Conservation (phyloP, 1,140 invertebrate genomes). For the Steinernema khuongi region DNA sequence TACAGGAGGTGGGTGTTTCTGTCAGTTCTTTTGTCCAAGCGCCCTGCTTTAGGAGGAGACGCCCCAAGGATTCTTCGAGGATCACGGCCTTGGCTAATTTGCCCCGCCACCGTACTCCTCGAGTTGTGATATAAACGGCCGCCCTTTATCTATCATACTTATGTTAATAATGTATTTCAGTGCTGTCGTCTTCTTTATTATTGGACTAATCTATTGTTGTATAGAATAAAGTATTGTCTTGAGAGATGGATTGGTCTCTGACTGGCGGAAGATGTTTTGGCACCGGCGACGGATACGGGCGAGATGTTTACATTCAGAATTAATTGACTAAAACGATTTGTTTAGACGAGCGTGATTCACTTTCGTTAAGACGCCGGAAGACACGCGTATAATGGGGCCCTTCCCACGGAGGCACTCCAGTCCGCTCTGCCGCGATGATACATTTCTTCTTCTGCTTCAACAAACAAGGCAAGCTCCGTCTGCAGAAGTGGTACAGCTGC, state of each 20-base stretch:
- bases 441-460: constrained; percentile 75
- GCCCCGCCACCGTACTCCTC: background rate
- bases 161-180: background rate
- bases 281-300: no score
- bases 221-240: no score
- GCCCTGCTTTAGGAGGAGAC: constrained; percentile 86
- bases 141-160: background rate
- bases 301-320: no score
- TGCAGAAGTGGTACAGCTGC: constrained; percentile 99
- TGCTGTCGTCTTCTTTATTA: background rate
- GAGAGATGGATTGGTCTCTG: no score
- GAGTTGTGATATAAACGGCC: no score
- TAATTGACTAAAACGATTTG: no score
- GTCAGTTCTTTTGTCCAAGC: constrained; percentile 62
- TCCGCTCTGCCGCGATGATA: constrained; percentile 35
- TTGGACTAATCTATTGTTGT: no score
- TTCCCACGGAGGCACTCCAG: background rate
- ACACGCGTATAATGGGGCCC: background rate
- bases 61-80: constrained; percentile 94
- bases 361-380: background rate
- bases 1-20: background rate
- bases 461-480: constrained; percentile 91
- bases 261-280: no score
- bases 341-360: no score
- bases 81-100: constrained; percentile 85